Percentiles rank a stretch among this genome's conserved stretches.
Evolutionary conservation across 2,113 vertebrate genomes (phyloP).

Genomic region (Poecilia latipinna): DNA sequence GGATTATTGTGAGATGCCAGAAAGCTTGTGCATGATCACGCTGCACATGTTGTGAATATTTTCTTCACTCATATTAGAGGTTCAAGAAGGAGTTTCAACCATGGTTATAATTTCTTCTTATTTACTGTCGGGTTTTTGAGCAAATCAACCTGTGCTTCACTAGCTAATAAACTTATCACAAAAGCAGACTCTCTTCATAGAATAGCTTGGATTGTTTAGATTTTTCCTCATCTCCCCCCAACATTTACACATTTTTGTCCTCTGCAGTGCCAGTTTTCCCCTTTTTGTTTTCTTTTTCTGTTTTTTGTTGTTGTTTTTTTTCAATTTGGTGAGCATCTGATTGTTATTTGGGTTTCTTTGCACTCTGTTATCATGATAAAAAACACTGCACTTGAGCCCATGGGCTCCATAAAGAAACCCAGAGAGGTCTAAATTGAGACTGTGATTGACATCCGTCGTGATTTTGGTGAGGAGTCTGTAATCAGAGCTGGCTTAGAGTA

Average conservation of each 20-base stretch:
- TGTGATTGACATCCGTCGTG: conserved; percentile 69
- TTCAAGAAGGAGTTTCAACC: conserved; percentile 5
- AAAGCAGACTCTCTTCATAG: neutral
- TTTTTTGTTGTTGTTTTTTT: no score
- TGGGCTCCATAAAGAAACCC: conserved; percentile 65
- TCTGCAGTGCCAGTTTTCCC: conserved; percentile 24
- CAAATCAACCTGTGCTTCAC: neutral
- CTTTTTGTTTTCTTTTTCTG: conserved; percentile 5
- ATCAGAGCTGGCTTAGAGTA: conserved; percentile 70
- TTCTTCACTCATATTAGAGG: neutral
- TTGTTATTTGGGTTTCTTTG: conserved; percentile 73
- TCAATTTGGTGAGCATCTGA: conserved; percentile 75
- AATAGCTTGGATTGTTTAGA: conserved; percentile 49
- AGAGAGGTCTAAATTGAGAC: conserved; percentile 72
- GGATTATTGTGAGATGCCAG: conserved; percentile 2
- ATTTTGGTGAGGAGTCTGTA: conserved; percentile 65
- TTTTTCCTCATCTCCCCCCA: conserved; percentile 41
- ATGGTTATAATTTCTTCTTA: conserved; percentile 24
- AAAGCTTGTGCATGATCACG: conserved; percentile 38
- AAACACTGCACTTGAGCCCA: conserved; percentile 43
- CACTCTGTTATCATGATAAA: conserved; percentile 72
- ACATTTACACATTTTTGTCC: conserved; percentile 25
- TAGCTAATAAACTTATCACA: conserved; percentile 29
- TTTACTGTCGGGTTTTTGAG: conserved; percentile 13
- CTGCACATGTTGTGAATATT: conserved; percentile 47